Conservation (phyloP, 2,113 vertebrate genomes). For the Tonatia bakeri region DNA sequence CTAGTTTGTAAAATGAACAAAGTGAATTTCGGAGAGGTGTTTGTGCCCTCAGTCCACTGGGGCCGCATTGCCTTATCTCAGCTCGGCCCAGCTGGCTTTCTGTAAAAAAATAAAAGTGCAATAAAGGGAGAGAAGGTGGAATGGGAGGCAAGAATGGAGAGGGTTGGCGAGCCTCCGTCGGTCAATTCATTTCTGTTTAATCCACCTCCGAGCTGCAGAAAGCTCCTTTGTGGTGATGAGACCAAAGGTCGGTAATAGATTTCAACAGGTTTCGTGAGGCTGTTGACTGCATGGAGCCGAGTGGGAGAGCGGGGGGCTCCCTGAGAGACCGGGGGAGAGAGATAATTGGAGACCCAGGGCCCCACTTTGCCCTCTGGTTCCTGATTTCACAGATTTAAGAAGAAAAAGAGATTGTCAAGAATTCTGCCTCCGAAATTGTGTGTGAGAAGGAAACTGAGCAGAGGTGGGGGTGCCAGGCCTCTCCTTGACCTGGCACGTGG, state of each 20-base stretch:
- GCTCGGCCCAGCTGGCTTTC: slow-evolving; percentile 27
- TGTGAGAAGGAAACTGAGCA: not conserved
- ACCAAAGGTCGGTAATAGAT: slow-evolving; percentile 79
- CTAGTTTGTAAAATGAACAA: slow-evolving; percentile 60
- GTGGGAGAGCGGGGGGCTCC: not conserved
- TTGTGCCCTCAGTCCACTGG: slow-evolving; percentile 39
- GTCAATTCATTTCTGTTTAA: slow-evolving; percentile 75
- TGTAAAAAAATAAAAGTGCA: slow-evolving; percentile 45
- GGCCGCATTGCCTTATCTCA: slow-evolving; percentile 6
- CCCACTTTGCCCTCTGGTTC: slow-evolving; percentile 50
- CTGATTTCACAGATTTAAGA: slow-evolving; percentile 56
- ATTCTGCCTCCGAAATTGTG: slow-evolving; percentile 25
- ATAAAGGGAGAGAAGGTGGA: not conserved
- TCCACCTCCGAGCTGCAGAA: slow-evolving; percentile 60
- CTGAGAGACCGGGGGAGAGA: slow-evolving; percentile 45
- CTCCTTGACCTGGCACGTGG: not conserved
- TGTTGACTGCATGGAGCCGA: slow-evolving; percentile 23
- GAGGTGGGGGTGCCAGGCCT: not conserved
- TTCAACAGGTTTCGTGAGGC: slow-evolving; percentile 69
- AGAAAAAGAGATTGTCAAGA: slow-evolving; percentile 59
- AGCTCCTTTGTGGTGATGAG: slow-evolving; percentile 64
- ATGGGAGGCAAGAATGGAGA: not conserved
- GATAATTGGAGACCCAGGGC: slow-evolving; percentile 57
- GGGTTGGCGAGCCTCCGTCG: slow-evolving; percentile 41
- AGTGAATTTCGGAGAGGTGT: slow-evolving; percentile 63